Base-by-base conservation (phyloP, 2,888 invertebrate genomes). In the Plagodis pulveraria region DNA sequence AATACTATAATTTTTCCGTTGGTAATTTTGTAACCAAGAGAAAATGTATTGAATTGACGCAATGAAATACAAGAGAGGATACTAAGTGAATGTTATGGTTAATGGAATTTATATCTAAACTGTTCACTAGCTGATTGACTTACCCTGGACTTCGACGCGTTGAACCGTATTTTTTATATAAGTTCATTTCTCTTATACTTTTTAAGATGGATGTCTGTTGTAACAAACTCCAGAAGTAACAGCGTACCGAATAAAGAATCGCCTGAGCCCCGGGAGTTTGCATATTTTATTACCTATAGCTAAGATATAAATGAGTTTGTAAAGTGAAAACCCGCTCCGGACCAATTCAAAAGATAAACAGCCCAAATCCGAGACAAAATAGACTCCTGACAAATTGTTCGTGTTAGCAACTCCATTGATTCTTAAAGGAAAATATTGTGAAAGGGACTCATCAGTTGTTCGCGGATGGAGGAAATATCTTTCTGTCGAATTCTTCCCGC, bases 391-490 rank as follows among this genome's bases (percentile, higher is more conserved):
- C 82, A 87, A 89, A 89, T 88, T 78, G 83, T 78, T 78, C 71
- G 75, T 80, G 78, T 85, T 83, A 85, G 82, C 78, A 80, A 84
- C 80, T 81, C 77, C 83, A 88, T 87, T 86, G 86, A 78, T 81
- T 83, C 81, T 74, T 72, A 75, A 76, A 81, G 81, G 84, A 86
- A 87, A 86, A 84, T 80, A 81, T 80, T 79, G 77, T 74, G 69
- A 70, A 71, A 81, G 76, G 80, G 82, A 83, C 82, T 85, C 77
- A 84, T 83, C 83, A 80, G 81, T 72, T 76, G 70, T 78, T 73
- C 70, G 69, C 65, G 63, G 69, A 69, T 67, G 70, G 62, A 69
- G 77, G 78, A 80, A 80, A 84, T 84, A 81, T 85, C 78, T 80
- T 75, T 68, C 72, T 76, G 76, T 78, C 76, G 69, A 70, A 75